Percentiles rank a stretch among this genome's conserved stretches.
phyloP scores from a whole-genome alignment of 2,797 vertebrate genomes.

The Epinephelus awoara region DNA sequence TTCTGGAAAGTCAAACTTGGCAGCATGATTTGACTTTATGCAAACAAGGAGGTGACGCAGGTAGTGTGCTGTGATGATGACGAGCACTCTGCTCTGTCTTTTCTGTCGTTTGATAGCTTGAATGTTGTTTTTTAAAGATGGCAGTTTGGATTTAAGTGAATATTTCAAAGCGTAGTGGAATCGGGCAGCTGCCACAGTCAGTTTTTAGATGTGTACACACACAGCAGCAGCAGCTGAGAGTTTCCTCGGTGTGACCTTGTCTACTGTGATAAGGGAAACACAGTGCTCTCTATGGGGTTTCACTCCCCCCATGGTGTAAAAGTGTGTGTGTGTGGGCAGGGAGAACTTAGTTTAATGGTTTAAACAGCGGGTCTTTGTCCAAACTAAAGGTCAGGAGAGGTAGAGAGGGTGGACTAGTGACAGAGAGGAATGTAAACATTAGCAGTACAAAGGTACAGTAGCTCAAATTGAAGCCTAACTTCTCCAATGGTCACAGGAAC shows the following conservation, averaged over 20 bases:
- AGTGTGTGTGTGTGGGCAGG: conserved; percentile 27
- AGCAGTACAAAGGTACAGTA: conserved; percentile 25
- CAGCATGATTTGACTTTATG: conserved; percentile 77
- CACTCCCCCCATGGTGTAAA: conserved; percentile 15
- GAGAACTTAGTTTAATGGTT: conserved; percentile 55
- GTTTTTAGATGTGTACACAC: conserved; percentile 37
- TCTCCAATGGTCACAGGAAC: conserved; percentile 62
- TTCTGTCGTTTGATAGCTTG: neutral
- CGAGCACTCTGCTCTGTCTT: neutral
- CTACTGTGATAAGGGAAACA: conserved; percentile 75
- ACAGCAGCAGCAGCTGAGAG: conserved; percentile 78
- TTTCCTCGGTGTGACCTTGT: conserved; percentile 79
- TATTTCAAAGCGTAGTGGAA: conserved; percentile 17
- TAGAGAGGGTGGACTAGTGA: conserved; percentile 24
- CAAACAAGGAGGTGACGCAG: conserved; percentile 51
- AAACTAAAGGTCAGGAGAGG: conserved; percentile 57
- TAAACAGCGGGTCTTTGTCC: conserved; percentile 73
- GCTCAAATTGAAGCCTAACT: conserved; percentile 27
- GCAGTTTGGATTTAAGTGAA: neutral
- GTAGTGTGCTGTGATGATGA: neutral
- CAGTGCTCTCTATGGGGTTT: conserved; percentile 59
- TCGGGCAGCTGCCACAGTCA: conserved; percentile 55
- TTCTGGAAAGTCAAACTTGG: conserved; percentile 43
- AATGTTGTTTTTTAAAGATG: neutral
- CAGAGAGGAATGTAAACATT: conserved; percentile 65